These are phyloP conservation scores for Nebria brevicollis DNA, from an alignment of 2,888 invertebrate genomes.

Conservation along the genomic window DNA sequence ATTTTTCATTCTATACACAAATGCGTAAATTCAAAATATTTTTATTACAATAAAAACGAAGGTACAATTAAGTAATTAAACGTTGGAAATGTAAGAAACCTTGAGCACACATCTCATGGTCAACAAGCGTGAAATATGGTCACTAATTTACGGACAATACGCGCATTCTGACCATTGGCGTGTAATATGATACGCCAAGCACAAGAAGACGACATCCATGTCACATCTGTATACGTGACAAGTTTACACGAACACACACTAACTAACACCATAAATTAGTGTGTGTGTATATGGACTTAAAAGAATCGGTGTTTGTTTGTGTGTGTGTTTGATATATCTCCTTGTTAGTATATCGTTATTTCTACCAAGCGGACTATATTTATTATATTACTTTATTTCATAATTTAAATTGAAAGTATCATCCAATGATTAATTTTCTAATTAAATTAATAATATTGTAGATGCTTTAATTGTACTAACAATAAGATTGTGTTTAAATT, in stretches of 20 bases:
- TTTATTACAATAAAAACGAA: neutral
- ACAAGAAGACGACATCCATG: constrained; percentile 8
- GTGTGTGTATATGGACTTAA: neutral
- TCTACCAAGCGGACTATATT: constrained; percentile 5
- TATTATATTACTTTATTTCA: neutral
- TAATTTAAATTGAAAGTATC: neutral
- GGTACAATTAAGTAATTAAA: neutral
- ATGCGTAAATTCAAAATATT: neutral
- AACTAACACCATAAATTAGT: neutral
- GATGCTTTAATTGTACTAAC: neutral
- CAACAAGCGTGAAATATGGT: constrained; percentile 15
- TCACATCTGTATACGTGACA: constrained; percentile 15
- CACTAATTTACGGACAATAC: constrained; percentile 11
- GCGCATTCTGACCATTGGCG: constrained; percentile 2
- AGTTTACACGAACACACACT: constrained; percentile 7
- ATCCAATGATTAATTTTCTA: neutral
- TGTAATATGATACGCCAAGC: constrained; percentile 8
- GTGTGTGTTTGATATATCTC: constrained; percentile 13
- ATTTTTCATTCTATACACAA: constrained; percentile 9
- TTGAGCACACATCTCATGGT: neutral
- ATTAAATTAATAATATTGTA: neutral
- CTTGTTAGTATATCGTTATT: neutral
- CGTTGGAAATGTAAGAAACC: neutral
- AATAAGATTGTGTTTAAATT: too few species aligned
- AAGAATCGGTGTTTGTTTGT: neutral